Evolutionary conservation across 1,140 invertebrate genomes (phyloP), one percentile per base, ranked within the genome.

Genomic region (Zeugodacus cucurbitae): DNA sequence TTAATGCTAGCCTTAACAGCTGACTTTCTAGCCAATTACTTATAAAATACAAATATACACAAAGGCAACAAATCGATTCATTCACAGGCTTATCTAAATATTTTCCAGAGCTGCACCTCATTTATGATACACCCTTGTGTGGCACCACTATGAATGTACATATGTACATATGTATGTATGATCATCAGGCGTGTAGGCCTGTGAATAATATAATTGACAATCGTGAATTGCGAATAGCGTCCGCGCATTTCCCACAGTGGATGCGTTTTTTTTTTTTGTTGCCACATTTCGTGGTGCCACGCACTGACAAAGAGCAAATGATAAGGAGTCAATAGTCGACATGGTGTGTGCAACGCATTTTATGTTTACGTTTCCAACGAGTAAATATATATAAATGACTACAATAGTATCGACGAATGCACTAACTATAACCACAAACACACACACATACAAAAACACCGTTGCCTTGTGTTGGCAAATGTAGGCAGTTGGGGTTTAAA

Each of bases 191-290:
- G 6, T 74, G 26, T 54, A 48, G 74, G 74, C 37, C 74, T 48
- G n/a, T 48, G 74, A 37, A 48, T 82, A 82, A 82, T 82, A 82
- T 48, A 82, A 82, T 82, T 82, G 74, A 48, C 74, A 82, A 48
- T 82, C n/a, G 74, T n/a, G 41, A 48, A 82, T 82, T 26, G 74
- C 41, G 41, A 82, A 48, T 82, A 6, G 74, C 41, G 74, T 37
- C 34, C 10, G 37, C 3, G n/a, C 74, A 82, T 82, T 82, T 82
- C 74, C 37, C 74, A 82, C 74, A 82, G 37, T 48, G 7, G 3
- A 32, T 34, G 64, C n/a, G 10, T 67, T 67, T 34, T 7, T 62
- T 62, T 14, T 62, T 62, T 8, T 67, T 34, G 7, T 37, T 44
- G 37, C 37, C 41, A 82, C 41, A 11, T 82, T 82, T 34, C 74